These are phyloP conservation scores for Embidobia sp. DNA, from an alignment of 2,888 invertebrate genomes.

Conservation along the genomic window DNA sequence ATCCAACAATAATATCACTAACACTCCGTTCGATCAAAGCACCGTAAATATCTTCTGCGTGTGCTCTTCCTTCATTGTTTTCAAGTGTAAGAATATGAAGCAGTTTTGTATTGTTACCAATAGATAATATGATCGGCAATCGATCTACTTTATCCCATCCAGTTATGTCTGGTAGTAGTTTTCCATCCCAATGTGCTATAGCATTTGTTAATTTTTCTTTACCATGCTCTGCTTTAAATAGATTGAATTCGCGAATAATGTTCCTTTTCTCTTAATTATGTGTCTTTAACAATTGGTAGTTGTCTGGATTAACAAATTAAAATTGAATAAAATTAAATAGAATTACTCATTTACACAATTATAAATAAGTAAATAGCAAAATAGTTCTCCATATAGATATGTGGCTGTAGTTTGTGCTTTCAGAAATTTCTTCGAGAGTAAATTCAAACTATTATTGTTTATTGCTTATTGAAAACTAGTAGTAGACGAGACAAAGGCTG, in stretches of 20 bases:
- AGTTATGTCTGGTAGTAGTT: slow-evolving; percentile 22
- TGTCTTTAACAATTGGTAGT: slow-evolving; percentile 21
- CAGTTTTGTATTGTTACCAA: slow-evolving; percentile 21
- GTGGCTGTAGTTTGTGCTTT: too few species aligned
- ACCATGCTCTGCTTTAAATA: slow-evolving; percentile 23
- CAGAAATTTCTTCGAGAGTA: too few species aligned
- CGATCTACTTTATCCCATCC: slow-evolving; percentile 12
- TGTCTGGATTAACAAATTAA: too few species aligned
- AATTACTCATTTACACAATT: too few species aligned
- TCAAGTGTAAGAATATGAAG: slow-evolving; percentile 23
- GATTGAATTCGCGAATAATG: slow-evolving; percentile 14
- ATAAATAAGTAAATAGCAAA: too few species aligned
- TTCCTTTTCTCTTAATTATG: slow-evolving; percentile 1
- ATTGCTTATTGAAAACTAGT: too few species aligned
- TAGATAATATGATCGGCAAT: slow-evolving; percentile 27
- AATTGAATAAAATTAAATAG: too few species aligned
- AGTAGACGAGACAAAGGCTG: too few species aligned
- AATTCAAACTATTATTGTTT: too few species aligned
- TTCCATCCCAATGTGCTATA: slow-evolving; percentile 22
- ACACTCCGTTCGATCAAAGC: slow-evolving; percentile 30
- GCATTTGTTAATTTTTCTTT: slow-evolving; percentile 11
- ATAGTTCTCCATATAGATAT: too few species aligned
- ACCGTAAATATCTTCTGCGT: slow-evolving; percentile 19
- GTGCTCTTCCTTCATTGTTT: slow-evolving; percentile 15
- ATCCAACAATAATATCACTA: slow-evolving; percentile 12